Conservation (phyloP, 1,140 invertebrate genomes). For the Drosophila bocki region DNA sequence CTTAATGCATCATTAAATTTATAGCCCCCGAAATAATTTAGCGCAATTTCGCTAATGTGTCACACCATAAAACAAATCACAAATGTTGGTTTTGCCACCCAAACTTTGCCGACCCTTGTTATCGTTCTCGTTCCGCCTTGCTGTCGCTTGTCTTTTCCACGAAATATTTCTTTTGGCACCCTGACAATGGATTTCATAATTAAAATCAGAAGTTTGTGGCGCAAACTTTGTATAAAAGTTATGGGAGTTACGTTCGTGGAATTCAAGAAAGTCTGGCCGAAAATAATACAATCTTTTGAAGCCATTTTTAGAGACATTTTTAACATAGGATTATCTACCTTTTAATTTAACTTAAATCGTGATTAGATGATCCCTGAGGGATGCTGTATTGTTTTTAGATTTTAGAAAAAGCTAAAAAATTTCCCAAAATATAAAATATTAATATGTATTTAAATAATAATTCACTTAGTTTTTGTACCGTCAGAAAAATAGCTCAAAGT, state of each 20-base stretch:
- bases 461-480: too few species aligned
- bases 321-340: neutral
- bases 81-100: conserved; percentile 26
- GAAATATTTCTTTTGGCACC: conserved; percentile 18
- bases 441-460: too few species aligned
- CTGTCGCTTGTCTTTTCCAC: conserved; percentile 6
- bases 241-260: neutral
- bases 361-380: neutral
- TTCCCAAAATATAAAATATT: too few species aligned
- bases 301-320: neutral
- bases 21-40: conserved; percentile 72
- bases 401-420: too few species aligned
- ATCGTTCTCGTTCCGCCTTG: neutral
- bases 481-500: neutral
- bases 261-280: neutral
- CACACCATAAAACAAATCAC: conserved; percentile 59
- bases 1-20: conserved; percentile 82
- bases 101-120: conserved; percentile 33
- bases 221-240: conserved; percentile 15
- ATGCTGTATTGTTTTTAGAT: too few species aligned
- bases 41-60: conserved; percentile 76
- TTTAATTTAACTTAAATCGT: neutral
- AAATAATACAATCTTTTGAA: neutral
- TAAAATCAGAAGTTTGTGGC: conserved; percentile 14
- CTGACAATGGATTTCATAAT: conserved; percentile 20